Base-by-base conservation (phyloP, 1,140 invertebrate species). In the Trichomalopsis sarcophagae region DNA sequence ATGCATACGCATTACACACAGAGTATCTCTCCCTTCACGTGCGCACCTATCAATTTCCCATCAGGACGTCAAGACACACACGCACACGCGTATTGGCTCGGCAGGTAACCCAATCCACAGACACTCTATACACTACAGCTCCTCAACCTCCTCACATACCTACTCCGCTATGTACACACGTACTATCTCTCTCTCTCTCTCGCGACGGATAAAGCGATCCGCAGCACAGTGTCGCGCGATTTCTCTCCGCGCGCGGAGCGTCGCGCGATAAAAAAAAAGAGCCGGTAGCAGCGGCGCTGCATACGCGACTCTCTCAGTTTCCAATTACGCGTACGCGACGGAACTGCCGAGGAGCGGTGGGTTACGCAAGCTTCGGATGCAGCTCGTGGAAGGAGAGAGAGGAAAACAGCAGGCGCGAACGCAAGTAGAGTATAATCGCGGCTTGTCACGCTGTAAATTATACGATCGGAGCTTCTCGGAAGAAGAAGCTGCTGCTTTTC, bases 301-400 rank as follows among this genome's bases (percentile, higher is more conserved):
- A 77, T 77, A 77, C 4, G 55, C 13, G 47, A 13, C n/a, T 4
- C 21, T 44, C 40, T 7, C 9, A 23, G n/a, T 79, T 79, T 79
- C 77, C 77, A 79, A 79, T 79, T 79, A 79, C 77, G 30, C 77
- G 30, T 79, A 79, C n/a, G 77, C 77, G 77, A 66, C 30, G 47
- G 47, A 62, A 66, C 50, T 79, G 50, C 27, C 77, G 50, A 21
- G 5, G 9, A 14, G 50, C 50, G 23, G 36, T 13, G 75, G 13
- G 44, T 77, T 77, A 77, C 75, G 75, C 75, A 50, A 77, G 75
- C 13, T 30, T 75, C 36, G 30, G 36, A 75, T 40, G 33, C n/a
- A 77, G 44, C 23, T 47, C 66, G 66, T 27, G 66, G 74, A 47
- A 36, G 23, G 4, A 33, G n/a, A 33, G 36, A n/a, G 74, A 47